Percentiles rank a stretch among this genome's conserved stretches.
Conservation (phyloP, 2,797 vertebrate species). For the Microcaecilia unicolor region DNA sequence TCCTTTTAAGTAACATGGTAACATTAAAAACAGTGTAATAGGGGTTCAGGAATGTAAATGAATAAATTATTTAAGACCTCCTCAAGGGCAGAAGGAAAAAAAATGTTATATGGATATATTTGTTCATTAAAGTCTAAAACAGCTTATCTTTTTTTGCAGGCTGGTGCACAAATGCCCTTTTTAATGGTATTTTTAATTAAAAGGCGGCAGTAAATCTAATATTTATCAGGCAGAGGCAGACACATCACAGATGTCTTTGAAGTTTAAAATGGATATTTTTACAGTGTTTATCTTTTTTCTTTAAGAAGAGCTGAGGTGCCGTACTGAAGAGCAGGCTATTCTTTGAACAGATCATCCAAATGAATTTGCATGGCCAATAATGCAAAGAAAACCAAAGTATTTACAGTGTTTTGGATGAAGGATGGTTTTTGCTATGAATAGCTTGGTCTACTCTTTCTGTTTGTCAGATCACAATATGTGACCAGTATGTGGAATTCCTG, state of each 20-base stretch:
- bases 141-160: constrained; percentile 51
- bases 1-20: background rate
- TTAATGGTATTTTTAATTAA: constrained; percentile 64
- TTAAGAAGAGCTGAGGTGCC: too few species aligned
- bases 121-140: constrained; percentile 32
- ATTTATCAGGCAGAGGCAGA: constrained; percentile 44
- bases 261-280: constrained; percentile 33
- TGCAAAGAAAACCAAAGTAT: too few species aligned
- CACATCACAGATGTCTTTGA: constrained; percentile 44
- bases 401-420: too few species aligned
- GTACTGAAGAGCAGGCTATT: too few species aligned
- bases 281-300: background rate
- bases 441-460: too few species aligned
- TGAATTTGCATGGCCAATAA: too few species aligned
- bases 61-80: constrained; percentile 3
- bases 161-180: constrained; percentile 28
- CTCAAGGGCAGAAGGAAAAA: constrained; percentile 12
- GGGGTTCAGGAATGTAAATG: background rate
- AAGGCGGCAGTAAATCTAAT: constrained; percentile 31
- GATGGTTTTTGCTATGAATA: too few species aligned
- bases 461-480: too few species aligned
- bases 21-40: background rate
- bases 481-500: too few species aligned
- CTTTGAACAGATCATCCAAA: too few species aligned
- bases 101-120: background rate